phyloP scores from a whole-genome alignment of 2,797 vertebrate genomes.

The Pelobates cultripes region DNA sequence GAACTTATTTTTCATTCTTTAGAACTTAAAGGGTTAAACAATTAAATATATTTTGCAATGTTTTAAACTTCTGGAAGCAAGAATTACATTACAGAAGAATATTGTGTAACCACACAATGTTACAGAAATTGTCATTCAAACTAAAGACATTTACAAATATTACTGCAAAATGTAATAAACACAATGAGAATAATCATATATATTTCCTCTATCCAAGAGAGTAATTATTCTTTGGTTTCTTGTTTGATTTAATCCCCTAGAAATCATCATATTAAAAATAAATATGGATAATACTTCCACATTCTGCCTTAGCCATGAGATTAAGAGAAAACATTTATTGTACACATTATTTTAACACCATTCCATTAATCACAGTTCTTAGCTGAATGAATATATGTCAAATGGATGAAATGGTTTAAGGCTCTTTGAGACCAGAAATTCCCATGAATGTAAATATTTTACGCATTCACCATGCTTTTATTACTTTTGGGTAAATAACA shows the following conservation, averaged over 20 bases:
- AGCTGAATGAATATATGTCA: background rate
- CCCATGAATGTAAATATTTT: background rate
- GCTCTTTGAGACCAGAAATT: background rate
- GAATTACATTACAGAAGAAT: too few species aligned
- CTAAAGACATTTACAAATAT: too few species aligned
- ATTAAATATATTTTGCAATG: too few species aligned
- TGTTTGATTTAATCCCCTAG: background rate
- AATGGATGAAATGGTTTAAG: background rate
- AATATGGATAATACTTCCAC: background rate
- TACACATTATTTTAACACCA: background rate
- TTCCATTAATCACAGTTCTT: background rate
- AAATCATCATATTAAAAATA: conserved; percentile 1
- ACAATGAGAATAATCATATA: too few species aligned
- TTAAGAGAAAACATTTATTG: background rate
- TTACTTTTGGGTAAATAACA: background rate
- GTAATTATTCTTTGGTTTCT: background rate
- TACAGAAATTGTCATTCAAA: too few species aligned
- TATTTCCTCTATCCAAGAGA: background rate
- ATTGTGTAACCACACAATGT: too few species aligned
- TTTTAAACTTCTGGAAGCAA: too few species aligned
- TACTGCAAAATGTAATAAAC: too few species aligned
- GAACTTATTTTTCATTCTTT: too few species aligned
- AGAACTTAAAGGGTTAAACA: too few species aligned
- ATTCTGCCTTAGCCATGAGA: background rate
- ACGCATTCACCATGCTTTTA: background rate